These are phyloP conservation scores for Scaptodrosophila latifasciaeformis DNA, from an alignment of 2,888 invertebrate species.

Conservation along the genomic window DNA sequence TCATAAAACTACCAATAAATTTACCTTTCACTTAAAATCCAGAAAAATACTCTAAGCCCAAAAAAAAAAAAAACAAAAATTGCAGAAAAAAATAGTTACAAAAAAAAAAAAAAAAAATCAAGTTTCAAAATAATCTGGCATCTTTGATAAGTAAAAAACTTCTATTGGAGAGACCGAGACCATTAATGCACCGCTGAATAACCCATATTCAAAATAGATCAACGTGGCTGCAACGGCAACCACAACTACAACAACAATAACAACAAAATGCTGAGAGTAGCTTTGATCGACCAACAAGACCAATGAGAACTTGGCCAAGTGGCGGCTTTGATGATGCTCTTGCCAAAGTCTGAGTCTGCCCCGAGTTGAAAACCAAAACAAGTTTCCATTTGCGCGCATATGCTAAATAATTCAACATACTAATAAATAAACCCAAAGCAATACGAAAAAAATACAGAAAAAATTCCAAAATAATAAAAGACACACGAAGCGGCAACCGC, in stretches of 20 bases:
- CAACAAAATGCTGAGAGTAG: slow-evolving; percentile 40
- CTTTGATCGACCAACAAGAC: slow-evolving; percentile 26
- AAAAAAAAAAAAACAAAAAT: too few species aligned
- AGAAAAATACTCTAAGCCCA: too few species aligned
- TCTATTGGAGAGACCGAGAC: too few species aligned
- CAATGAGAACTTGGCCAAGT: slow-evolving; percentile 45
- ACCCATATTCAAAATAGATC: slow-evolving; percentile 71
- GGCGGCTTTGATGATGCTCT: too few species aligned
- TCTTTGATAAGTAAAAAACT: too few species aligned
- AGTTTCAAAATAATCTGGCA: too few species aligned
- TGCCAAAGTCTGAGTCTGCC: too few species aligned
- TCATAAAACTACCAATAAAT: background rate
- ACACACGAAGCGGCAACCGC: slow-evolving; percentile 17
- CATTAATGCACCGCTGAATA: slow-evolving; percentile 32
- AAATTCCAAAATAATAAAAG: slow-evolving; percentile 13
- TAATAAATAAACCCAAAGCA: slow-evolving; percentile 57
- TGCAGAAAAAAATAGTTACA: too few species aligned
- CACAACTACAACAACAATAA: slow-evolving; percentile 19
- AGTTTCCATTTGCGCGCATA: slow-evolving; percentile 57
- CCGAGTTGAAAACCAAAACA: slow-evolving; percentile 44
- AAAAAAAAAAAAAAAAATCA: too few species aligned
- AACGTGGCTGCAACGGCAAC: slow-evolving; percentile 28
- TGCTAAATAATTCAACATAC: slow-evolving; percentile 49
- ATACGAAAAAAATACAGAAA: slow-evolving; percentile 45
- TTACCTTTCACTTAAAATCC: too few species aligned